These are phyloP conservation scores for Leptinotarsa rubiginosa DNA, from an alignment of 2,888 invertebrate genomes.

Conservation along the genomic window DNA sequence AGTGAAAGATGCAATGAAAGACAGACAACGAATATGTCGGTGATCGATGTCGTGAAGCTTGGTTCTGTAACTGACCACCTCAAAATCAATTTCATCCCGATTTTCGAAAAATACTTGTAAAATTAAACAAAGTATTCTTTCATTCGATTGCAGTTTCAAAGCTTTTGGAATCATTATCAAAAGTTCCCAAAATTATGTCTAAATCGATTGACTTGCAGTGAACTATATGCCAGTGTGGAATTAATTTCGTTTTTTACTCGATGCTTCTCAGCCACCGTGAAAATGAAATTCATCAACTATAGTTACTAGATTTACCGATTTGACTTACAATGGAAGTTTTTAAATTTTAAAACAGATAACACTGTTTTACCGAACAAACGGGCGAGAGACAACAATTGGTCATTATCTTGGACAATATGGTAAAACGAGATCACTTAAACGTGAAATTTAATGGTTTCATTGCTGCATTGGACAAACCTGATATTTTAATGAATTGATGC, in stretches of 20 bases:
- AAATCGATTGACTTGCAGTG: neutral
- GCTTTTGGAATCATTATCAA: too few relatives aligned
- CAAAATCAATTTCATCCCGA: too few relatives aligned
- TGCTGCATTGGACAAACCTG: conserved; percentile 9
- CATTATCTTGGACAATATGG: conserved; percentile 1
- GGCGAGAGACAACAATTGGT: conserved; percentile 9
- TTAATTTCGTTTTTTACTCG: neutral
- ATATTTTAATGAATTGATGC: conserved; percentile 16
- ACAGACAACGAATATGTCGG: too few relatives aligned
- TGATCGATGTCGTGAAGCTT: too few relatives aligned
- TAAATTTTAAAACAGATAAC: neutral
- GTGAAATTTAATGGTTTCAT: conserved; percentile 9
- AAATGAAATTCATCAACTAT: neutral
- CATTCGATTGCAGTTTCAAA: too few relatives aligned
- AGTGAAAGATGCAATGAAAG: too few relatives aligned
- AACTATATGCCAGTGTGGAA: neutral
- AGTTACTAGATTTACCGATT: neutral
- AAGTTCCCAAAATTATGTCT: too few relatives aligned
- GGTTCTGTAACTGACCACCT: too few relatives aligned
- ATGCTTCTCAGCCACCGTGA: neutral
- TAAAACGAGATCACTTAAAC: conserved; percentile 11
- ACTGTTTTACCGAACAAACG: neutral
- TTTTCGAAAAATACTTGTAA: too few relatives aligned
- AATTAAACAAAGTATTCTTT: too few relatives aligned
- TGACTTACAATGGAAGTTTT: neutral